Evolutionary conservation across 2,888 invertebrate species (phyloP).

Genomic region (Xanthia icteritia): DNA sequence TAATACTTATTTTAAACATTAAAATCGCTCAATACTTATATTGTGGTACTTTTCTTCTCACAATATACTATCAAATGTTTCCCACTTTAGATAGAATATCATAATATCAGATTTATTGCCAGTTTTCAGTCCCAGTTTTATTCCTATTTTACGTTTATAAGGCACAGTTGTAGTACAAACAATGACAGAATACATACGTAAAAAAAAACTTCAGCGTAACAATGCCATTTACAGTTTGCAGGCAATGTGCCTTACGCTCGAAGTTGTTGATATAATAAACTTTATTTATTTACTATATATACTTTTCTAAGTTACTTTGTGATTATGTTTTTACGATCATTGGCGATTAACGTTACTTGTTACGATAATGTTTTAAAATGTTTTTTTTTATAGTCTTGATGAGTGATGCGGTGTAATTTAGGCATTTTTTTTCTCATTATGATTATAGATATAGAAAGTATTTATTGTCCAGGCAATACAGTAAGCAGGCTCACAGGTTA

Average conservation of each 20-base stretch:
- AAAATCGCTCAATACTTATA: constrained; percentile 32
- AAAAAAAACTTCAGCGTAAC: constrained; percentile 54
- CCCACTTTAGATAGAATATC: constrained; percentile 39
- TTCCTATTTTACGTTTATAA: background rate
- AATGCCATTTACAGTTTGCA: constrained; percentile 29
- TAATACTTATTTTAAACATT: constrained; percentile 13
- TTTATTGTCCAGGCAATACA: no score
- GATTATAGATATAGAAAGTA: background rate
- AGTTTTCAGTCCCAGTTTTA: background rate
- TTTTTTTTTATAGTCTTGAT: constrained; percentile 63
- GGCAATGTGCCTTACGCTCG: constrained; percentile 59
- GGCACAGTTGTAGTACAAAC: constrained; percentile 43
- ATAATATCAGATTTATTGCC: constrained; percentile 10
- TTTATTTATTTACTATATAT: constrained; percentile 72
- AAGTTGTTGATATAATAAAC: constrained; percentile 65
- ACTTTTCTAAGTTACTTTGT: constrained; percentile 71
- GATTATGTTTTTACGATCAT: constrained; percentile 70
- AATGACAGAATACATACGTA: constrained; percentile 59
- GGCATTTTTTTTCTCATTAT: background rate
- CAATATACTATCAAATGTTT: no score
- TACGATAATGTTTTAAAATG: constrained; percentile 60
- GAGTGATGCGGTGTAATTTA: constrained; percentile 31
- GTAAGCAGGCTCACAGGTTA: no score
- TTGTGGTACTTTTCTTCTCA: constrained; percentile 40
- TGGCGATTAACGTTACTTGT: constrained; percentile 63